Evolutionary conservation across 2,888 invertebrate species (phyloP).

Genomic region (Malthinus seriepunctatus): DNA sequence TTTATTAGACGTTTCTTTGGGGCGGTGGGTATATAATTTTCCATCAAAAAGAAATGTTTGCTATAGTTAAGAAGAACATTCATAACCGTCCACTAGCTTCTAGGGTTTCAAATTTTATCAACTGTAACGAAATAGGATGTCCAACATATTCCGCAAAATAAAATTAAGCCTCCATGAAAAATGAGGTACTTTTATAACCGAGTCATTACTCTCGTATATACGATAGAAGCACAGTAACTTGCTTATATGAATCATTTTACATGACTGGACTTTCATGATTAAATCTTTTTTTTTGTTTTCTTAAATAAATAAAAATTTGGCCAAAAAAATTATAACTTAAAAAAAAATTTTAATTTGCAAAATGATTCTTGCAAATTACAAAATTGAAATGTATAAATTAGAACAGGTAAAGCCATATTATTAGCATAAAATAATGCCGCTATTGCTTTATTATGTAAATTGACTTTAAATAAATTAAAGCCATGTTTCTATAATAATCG

Average conservation of each 20-base stretch:
- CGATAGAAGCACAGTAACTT: conserved; percentile 26
- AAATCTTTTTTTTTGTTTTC: conserved; percentile 25
- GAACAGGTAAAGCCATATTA: too few species aligned
- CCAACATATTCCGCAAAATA: conserved; percentile 46
- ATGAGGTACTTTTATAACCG: conserved; percentile 42
- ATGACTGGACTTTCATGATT: conserved; percentile 30
- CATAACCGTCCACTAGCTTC: conserved; percentile 39
- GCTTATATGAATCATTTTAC: conserved; percentile 28
- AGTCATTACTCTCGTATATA: conserved; percentile 39
- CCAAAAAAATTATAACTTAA: too few species aligned
- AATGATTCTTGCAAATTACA: not conserved
- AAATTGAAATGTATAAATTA: too few species aligned
- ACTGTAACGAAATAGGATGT: conserved; percentile 46
- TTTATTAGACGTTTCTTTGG: conserved; percentile 3
- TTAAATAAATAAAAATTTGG: not conserved
- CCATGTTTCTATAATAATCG: too few species aligned
- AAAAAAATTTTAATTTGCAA: not conserved
- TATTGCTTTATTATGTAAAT: too few species aligned
- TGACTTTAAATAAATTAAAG: too few species aligned
- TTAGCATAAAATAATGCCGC: too few species aligned
- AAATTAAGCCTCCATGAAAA: conserved; percentile 46
- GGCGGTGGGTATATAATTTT: conserved; percentile 19
- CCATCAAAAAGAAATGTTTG: conserved; percentile 23
- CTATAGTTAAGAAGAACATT: conserved; percentile 33
- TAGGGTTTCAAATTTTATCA: conserved; percentile 41